These are phyloP conservation scores for Gandaritis pyraliata DNA, from an alignment of 2,888 invertebrate genomes.

Conservation along the genomic window DNA sequence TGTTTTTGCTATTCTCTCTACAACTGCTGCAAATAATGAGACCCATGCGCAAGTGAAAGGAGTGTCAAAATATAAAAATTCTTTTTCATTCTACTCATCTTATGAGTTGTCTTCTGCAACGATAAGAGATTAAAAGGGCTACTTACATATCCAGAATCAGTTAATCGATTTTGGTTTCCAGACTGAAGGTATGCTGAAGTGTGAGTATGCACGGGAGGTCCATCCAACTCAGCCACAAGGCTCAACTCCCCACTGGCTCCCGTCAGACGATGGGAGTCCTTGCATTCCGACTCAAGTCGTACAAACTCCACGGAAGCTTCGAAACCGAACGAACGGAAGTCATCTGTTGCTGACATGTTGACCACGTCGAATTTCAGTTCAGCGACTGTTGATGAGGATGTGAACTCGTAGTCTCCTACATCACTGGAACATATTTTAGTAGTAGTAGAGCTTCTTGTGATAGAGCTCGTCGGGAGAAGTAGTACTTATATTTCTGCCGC, in stretches of 20 bases:
- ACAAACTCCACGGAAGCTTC: conserved; percentile 94
- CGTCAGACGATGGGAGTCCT: conserved; percentile 87
- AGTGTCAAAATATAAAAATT: no score
- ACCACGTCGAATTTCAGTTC: conserved; percentile 92
- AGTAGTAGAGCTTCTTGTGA: no score
- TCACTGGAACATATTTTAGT: conserved; percentile 67
- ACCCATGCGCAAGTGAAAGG: no score
- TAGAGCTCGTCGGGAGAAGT: no score
- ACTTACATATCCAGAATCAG: conserved; percentile 13
- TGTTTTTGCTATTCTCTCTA: no score
- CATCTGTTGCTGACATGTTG: conserved; percentile 93
- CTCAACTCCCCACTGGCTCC: conserved; percentile 92
- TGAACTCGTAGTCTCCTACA: conserved; percentile 87
- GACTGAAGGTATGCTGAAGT: not conserved
- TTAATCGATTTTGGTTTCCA: not conserved
- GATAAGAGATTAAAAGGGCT: not conserved
- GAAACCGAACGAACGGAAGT: conserved; percentile 93
- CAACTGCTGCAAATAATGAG: no score
- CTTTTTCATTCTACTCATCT: no score
- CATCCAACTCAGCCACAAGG: conserved; percentile 57
- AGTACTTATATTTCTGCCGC: no score
- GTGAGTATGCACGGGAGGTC: conserved; percentile 1
- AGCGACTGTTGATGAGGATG: conserved; percentile 89
- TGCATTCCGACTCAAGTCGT: conserved; percentile 88
- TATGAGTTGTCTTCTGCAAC: no score